phyloP scores from a whole-genome alignment of 1,140 invertebrate species.

The Trichonephila clavata region DNA sequence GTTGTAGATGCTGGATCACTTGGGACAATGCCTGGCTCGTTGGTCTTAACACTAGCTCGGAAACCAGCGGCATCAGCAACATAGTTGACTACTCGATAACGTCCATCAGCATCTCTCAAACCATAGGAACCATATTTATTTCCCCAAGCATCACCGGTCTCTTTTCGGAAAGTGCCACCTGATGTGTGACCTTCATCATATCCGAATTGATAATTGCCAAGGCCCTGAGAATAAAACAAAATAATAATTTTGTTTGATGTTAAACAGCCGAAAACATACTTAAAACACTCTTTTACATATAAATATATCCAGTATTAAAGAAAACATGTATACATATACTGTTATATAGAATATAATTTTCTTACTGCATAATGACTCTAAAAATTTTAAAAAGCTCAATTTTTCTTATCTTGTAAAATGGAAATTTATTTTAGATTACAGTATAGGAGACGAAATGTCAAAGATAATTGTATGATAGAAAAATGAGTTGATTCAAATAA shows the following conservation, averaged over 20 bases:
- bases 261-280: too few species aligned
- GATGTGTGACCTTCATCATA: conserved; percentile 78
- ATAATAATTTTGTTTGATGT: background rate
- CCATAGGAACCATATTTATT: conserved; percentile 78
- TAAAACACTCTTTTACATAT: too few species aligned
- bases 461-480: too few species aligned
- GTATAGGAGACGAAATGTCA: too few species aligned
- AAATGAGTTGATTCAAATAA: too few species aligned
- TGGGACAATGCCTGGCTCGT: conserved; percentile 77
- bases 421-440: too few species aligned
- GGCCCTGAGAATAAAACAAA: background rate
- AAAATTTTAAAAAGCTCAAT: too few species aligned
- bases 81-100: conserved; percentile 79
- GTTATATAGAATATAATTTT: too few species aligned
- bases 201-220: conserved; percentile 78
- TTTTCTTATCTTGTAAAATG: too few species aligned
- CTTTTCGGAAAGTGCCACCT: conserved; percentile 79
- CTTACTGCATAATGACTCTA: too few species aligned
- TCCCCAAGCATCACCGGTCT: conserved; percentile 75
- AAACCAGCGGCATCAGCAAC: conserved; percentile 79
- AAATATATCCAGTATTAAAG: too few species aligned
- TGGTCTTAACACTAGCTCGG: conserved; percentile 78
- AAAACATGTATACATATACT: too few species aligned
- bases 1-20: conserved; percentile 77
- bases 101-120: conserved; percentile 78